A percentile compares a stretch with the other conserved stretches of the same genome.
These are phyloP conservation scores for Tridacna crocea DNA, from an alignment of 2,888 invertebrate genomes.

Conservation along the genomic window DNA sequence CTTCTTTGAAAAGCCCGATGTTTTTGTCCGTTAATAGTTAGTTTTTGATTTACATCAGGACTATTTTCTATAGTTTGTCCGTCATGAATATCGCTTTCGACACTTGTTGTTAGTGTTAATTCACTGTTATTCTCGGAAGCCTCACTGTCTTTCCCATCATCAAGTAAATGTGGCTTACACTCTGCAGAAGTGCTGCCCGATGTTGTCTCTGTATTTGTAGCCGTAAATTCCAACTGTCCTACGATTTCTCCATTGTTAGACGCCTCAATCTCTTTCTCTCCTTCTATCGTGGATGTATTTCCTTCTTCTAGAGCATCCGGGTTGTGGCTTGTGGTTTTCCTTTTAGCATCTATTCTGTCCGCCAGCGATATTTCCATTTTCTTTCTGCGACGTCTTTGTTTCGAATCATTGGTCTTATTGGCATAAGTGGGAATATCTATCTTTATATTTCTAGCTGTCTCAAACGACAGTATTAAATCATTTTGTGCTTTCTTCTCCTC, in stretches of 20 bases:
- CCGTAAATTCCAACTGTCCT: neutral
- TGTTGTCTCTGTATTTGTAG: neutral
- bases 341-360: constrained; percentile 6
- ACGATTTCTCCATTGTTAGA: neutral
- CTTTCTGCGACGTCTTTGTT: neutral
- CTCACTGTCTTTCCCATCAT: neutral
- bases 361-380: neutral
- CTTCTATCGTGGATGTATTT: no score
- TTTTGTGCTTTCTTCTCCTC: constrained; percentile 42
- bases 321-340: neutral
- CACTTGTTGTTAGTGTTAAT: neutral
- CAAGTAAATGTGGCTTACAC: neutral
- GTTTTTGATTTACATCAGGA: neutral
- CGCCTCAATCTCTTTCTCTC: neutral
- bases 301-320: no score
- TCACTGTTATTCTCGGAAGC: neutral
- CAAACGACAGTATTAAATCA: constrained; percentile 38
- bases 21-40: neutral
- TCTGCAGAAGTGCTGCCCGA: neutral
- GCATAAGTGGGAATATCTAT: neutral
- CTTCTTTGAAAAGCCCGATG: neutral
- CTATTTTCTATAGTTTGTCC: neutral
- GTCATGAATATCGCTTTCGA: neutral
- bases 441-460: constrained; percentile 34
- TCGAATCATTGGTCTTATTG: neutral